These are phyloP conservation scores for Caerostris extrusa DNA, from an alignment of 1,140 invertebrate species.

Conservation along the genomic window DNA sequence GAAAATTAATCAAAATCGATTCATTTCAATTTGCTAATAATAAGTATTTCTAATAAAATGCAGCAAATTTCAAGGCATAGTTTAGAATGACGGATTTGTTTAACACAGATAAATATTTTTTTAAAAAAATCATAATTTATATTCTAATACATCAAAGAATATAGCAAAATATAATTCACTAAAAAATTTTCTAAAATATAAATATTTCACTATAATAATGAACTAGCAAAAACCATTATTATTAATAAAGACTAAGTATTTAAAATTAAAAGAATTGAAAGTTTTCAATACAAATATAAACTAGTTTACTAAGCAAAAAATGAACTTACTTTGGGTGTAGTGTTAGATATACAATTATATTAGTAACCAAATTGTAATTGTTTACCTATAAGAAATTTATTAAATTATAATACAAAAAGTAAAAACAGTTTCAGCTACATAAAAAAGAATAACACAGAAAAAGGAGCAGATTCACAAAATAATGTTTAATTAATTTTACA, in stretches of 20 bases:
- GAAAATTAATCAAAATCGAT: too few species aligned
- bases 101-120: too few species aligned
- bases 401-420: neutral
- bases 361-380: conserved; percentile 1
- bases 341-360: conserved; percentile 40
- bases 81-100: too few species aligned
- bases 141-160: too few species aligned
- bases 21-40: too few species aligned
- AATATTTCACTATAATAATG: neutral
- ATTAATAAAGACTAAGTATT: neutral
- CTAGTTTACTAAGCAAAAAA: neutral
- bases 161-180: too few species aligned
- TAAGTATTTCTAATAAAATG: too few species aligned
- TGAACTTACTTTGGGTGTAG: conserved; percentile 50
- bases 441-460: neutral
- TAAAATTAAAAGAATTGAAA: neutral
- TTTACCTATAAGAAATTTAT: conserved; percentile 14
- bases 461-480: too few species aligned
- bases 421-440: neutral
- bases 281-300: neutral
- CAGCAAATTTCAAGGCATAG: too few species aligned
- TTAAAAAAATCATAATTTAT: too few species aligned
- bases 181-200: too few species aligned
- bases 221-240: neutral
- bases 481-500: too few species aligned